Base-by-base conservation (phyloP, 30 jellyfish, hydroid and myxozoan species). In the Turritopsis rubra region DNA sequence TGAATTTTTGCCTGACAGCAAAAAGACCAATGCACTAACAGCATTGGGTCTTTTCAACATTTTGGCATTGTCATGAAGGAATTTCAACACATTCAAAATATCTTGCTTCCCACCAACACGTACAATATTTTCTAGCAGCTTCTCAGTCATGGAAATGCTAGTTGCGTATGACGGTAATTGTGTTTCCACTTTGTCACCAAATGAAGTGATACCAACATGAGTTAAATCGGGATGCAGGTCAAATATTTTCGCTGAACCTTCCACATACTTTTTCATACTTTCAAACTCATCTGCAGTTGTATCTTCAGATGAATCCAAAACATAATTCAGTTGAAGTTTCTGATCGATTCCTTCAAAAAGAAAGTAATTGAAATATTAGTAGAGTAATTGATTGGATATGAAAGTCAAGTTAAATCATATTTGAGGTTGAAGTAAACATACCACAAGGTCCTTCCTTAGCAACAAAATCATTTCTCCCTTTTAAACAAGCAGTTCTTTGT, bases 1-100 rank as follows among this genome's bases (percentile, higher is more conserved):
- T 52, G 85, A 30, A 77, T 74, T 84, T 85, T 87, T 87, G 18
- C 98, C 98, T 7, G 95, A 82, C 68, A 89, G 81, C 71, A 91
- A 52, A 18, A 91, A 74, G 29, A 91, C 81, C 9, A 91, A 24
- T 22, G 85, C 90, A 68, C 72, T 87, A 41, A 82, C 83, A 1
- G 87, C 83, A 71, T 52, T 76, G 0, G 84, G 53, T 74, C 94
- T 53, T 9, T 68, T 27, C 28, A n/a, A n/a, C 30, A 27, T n/a
- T n/a, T n/a, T n/a, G 9, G 77, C 77, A n/a, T 68, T 68, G 21
- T 27, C 30, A 27, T 7, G 17, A 17, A 80, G 8, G 29, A 65
- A 80, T 26, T 54, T 80, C 65, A 52, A 26, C 21, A 53, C 54
- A 53, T 65, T 21, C 18, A 76, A 16, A 18, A 80, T 54, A 68